Percentiles rank a stretch among this genome's conserved stretches.
Evolutionary conservation across 2,888 invertebrate genomes (phyloP).

Genomic region (Scaptodrosophila latifasciaeformis): DNA sequence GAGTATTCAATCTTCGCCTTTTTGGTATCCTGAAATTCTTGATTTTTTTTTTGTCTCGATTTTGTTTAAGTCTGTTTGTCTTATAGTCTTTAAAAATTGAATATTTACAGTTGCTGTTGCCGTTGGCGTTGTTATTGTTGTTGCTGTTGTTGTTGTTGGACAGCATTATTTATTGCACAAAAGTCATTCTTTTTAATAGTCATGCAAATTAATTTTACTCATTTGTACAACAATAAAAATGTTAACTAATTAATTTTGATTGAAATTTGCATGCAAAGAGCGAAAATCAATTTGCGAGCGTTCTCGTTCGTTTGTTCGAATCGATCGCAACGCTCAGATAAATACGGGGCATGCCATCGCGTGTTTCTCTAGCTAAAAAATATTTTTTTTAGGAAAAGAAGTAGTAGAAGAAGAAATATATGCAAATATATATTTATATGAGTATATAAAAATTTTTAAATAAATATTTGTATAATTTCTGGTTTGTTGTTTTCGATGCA

Average conservation of each 20-base stretch:
- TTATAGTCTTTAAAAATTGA: slow-evolving; percentile 36
- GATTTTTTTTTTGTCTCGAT: slow-evolving; percentile 11
- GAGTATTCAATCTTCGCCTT: too few species aligned
- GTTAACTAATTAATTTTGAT: slow-evolving; percentile 73
- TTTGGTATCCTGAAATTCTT: too few species aligned
- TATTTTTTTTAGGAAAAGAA: too few species aligned
- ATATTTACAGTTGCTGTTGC: slow-evolving; percentile 42
- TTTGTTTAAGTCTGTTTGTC: slow-evolving; percentile 10
- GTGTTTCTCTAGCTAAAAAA: slow-evolving; percentile 17
- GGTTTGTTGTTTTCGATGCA: background rate
- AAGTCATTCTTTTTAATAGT: slow-evolving; percentile 69
- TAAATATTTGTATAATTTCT: slow-evolving; percentile 18
- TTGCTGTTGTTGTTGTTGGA: slow-evolving; percentile 10
- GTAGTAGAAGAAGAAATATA: too few species aligned
- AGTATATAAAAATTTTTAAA: slow-evolving; percentile 28
- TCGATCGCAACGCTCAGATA: slow-evolving; percentile 6
- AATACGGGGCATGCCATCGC: slow-evolving; percentile 13
- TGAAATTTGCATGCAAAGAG: slow-evolving; percentile 72
- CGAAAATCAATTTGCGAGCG: slow-evolving; percentile 64
- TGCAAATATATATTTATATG: too few species aligned
- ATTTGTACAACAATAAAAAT: slow-evolving; percentile 73
- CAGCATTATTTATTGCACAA: slow-evolving; percentile 63
- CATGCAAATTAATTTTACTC: slow-evolving; percentile 72
- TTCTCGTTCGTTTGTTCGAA: background rate
- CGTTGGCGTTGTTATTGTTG: slow-evolving; percentile 26